Percentiles rank a stretch among this genome's conserved stretches.
These are phyloP conservation scores for Champsocephalus esox DNA, from an alignment of 2,797 vertebrate genomes.

Conservation along the genomic window DNA sequence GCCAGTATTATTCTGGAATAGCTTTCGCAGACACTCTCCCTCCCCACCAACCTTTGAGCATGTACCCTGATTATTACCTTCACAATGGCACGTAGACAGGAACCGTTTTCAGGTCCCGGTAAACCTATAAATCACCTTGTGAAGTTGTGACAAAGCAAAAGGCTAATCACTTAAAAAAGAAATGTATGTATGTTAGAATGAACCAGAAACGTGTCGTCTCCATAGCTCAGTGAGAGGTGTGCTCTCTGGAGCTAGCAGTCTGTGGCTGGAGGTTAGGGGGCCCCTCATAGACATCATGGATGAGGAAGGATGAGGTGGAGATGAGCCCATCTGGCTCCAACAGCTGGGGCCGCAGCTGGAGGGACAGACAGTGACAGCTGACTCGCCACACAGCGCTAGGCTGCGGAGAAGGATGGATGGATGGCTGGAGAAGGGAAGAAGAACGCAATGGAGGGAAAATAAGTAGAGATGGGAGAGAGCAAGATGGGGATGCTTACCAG, in stretches of 20 bases:
- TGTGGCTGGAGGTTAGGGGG: slow-evolving; percentile 49
- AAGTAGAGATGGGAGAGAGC: slow-evolving; percentile 39
- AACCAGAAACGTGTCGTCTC: slow-evolving; percentile 28
- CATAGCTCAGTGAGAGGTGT: slow-evolving; percentile 38
- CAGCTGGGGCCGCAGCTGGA: slow-evolving; percentile 83
- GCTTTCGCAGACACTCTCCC: slow-evolving; percentile 71
- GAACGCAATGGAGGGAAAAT: slow-evolving; percentile 30
- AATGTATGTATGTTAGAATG: slow-evolving; percentile 4
- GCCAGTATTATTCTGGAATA: slow-evolving; percentile 76
- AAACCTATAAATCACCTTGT: slow-evolving; percentile 68
- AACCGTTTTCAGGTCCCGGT: slow-evolving; percentile 49
- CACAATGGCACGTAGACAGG: slow-evolving; percentile 66
- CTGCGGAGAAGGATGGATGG: slow-evolving; percentile 68
- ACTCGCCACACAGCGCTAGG: slow-evolving; percentile 63
- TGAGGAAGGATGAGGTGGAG: slow-evolving; percentile 60
- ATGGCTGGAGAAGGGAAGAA: slow-evolving; percentile 54
- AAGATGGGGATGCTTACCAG: slow-evolving; percentile 18
- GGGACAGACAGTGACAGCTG: slow-evolving; percentile 76
- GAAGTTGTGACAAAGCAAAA: slow-evolving; percentile 41
- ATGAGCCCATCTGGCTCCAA: slow-evolving; percentile 77
- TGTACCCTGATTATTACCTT: slow-evolving; percentile 70
- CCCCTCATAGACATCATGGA: slow-evolving; percentile 57
- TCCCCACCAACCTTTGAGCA: slow-evolving; percentile 71
- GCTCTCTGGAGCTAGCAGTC: slow-evolving; percentile 39
- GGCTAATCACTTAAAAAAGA: slow-evolving; percentile 26